Evolutionary conservation across 2,888 invertebrate species (phyloP), one percentile per base, ranked within the genome.

Genomic region (Diploptera punctata): DNA sequence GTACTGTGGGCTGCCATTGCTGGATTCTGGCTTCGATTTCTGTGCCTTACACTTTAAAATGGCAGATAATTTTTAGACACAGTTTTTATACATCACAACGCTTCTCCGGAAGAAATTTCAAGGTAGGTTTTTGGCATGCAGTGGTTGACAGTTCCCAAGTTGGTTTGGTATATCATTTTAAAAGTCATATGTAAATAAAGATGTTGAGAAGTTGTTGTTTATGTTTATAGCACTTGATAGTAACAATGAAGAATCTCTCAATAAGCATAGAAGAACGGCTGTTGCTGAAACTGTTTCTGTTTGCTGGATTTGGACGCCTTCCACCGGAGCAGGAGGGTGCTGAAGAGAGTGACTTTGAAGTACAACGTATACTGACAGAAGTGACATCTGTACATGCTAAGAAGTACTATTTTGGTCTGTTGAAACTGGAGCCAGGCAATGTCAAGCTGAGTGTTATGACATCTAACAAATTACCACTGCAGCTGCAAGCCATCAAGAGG

Each of bases 261-360:
- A 85, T 98, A 10, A 90, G 94, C 73, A 85, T 99, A 13, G 99
- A 99, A 80, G 99, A 99, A 82, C 87, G 89, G 72, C 83, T 95
- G 33, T 85, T 96, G 33, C 85, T 93, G 77, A 92, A 94, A 81
- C 81, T 94, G 68, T 80, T 87, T 47, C 83, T 85, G 73, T 82
- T 83, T 78, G 77, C 79, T 72, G 85, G 86, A 4, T 81, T 81
- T 75, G 81, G 82, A 70, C 80, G 80, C 81, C 84, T 83, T 4
- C 89, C 89, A 75, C 83, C 86, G 38, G 89, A 89, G 74, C 85
- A 87, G 49, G 83, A 84, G 77, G 80, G 81, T 72, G 83, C 87
- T 10, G 92, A 93, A 81, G 93, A 94, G 82, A 91, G 88, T 76
- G 94, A 94, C 80, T 91, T 90, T 81, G 93, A 93, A 82, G 90